Evolutionary conservation across 1,140 invertebrate species (phyloP), one percentile per base, ranked within the genome.

Genomic region (Atopsyche davidsoni): DNA sequence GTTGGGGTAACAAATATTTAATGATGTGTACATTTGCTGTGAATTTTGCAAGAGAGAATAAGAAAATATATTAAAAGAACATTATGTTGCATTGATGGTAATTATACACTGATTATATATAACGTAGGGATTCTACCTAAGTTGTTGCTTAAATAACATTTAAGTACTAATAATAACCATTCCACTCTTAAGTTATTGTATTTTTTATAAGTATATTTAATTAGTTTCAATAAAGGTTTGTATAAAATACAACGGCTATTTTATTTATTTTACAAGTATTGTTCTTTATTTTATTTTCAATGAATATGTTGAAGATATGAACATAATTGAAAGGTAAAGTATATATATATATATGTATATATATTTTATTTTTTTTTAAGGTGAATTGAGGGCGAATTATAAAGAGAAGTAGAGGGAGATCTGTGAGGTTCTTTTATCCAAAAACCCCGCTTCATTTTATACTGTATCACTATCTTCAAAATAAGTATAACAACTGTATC

Each of bases 371-470:
- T n/a, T n/a, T n/a, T n/a, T n/a, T n/a, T n/a, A n/a, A n/a, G n/a
- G n/a, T n/a, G n/a, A 2, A 21, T n/a, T 22, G 21, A 21, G 1
- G 35, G n/a, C 4, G 28, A 13, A 16, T 31, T 41, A 23, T 32
- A 32, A 2, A 34, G 40, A 25, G 45, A 43, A 2, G 31, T n/a
- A 25, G 46, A 34, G 10, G 17, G 46, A 13, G 41, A 21, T 25
- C 25, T 36, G 14, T 46, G 18, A 22, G 32, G 13, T 16, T 25
- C 34, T 22, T 34, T 34, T 19, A 39, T 11, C 2, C 31, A 4
- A 18, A 11, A 18, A 9, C 18, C 22, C 16, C n/a, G 32, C 21
- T n/a, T 41, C 14, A 32, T 55, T 24, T 38, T 41, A 21, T 55
- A 50, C 1, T 21, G 13, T n/a, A 28, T 9, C 25, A 9, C 7